Evolutionary conservation across 92 coral and sea anemone species (phyloP).

Genomic region (Phenganax subtilis): DNA sequence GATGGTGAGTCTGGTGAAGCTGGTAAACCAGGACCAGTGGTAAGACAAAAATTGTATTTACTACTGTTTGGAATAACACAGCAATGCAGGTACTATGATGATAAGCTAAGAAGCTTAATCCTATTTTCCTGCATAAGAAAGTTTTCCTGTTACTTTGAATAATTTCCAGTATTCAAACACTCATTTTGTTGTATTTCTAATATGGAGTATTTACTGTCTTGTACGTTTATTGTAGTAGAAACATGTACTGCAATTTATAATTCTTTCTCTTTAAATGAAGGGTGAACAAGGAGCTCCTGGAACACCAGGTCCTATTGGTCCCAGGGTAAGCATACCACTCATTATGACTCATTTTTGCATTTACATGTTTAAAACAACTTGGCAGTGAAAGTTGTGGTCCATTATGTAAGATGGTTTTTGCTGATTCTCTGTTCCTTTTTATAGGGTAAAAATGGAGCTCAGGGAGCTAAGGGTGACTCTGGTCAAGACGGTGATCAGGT

Average conservation of each 20-base stretch:
- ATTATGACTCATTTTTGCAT: too few species aligned
- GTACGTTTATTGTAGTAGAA: too few species aligned
- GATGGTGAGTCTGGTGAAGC: constrained; percentile 39
- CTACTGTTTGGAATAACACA: not conserved
- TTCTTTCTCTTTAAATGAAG: constrained; percentile 47
- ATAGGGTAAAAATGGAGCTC: constrained; percentile 16
- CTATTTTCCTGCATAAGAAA: not conserved
- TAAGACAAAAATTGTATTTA: constrained; percentile 27
- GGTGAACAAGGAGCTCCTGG: constrained; percentile 62
- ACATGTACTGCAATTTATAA: not conserved
- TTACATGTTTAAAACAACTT: too few species aligned
- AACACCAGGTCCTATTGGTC: constrained; percentile 55
- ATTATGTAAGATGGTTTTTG: not conserved
- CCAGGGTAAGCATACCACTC: constrained; percentile 44
- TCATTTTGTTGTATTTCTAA: not conserved
- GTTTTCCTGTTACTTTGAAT: not conserved
- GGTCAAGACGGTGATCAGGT: constrained; percentile 27
- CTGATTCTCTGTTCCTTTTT: not conserved
- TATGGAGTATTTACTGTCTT: too few species aligned
- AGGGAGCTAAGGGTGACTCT: constrained; percentile 22
- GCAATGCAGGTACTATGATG: too few species aligned
- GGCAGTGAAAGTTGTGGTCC: too few species aligned
- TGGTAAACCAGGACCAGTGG: constrained; percentile 52
- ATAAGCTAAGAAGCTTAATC: too few species aligned
- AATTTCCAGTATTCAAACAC: not conserved